Conservation (phyloP, 2,113 vertebrate genomes). For the Rostratula benghalensis region DNA sequence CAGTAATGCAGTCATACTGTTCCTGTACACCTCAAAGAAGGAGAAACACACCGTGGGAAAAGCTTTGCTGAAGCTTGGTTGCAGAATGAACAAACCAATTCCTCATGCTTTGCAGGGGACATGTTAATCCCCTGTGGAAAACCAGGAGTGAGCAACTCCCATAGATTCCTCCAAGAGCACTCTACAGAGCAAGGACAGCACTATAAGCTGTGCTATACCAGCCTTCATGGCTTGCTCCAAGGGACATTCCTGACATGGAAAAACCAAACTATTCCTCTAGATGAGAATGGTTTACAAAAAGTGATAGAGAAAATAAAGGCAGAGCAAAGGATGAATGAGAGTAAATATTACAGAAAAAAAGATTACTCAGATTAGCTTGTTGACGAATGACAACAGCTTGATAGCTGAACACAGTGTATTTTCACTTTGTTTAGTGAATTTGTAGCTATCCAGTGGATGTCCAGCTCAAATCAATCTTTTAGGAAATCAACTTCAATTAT, state of each 20-base stretch:
- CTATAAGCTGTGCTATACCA: not conserved
- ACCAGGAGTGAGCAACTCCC: not conserved
- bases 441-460: not conserved
- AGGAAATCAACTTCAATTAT: conserved; percentile 35
- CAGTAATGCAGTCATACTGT: accelerated
- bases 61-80: not conserved
- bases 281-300: not conserved
- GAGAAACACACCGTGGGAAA: not conserved
- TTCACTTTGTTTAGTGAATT: conserved; percentile 13
- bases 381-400: conserved; percentile 22
- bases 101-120: accelerated
- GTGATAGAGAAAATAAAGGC: not conserved
- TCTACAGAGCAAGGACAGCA: not conserved
- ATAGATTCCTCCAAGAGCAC: not conserved
- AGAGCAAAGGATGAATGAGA: conserved; percentile 20
- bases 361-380: conserved; percentile 9
- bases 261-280: not conserved
- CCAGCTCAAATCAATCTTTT: conserved; percentile 5
- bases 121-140: not conserved
- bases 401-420: not conserved
- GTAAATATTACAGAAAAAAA: not conserved
- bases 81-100: not conserved
- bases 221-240: not conserved
- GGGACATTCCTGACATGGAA: not conserved
- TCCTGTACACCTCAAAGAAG: not conserved